These are phyloP conservation scores for Petrocephalus microphthalmus DNA, from an alignment of 2,113 vertebrate species.

Conservation along the genomic window DNA sequence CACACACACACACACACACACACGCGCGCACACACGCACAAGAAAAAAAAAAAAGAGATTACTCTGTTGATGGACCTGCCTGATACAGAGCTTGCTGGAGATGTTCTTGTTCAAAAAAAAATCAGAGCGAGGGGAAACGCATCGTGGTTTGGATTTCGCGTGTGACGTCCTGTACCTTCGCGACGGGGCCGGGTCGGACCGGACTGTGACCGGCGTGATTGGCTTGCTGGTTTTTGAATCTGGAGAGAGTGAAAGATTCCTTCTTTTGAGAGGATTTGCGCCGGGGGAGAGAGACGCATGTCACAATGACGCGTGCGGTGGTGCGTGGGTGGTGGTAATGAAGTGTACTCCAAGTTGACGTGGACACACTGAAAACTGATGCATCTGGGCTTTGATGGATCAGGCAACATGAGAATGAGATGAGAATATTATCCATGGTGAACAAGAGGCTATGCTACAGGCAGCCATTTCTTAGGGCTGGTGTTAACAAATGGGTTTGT, in stretches of 20 bases:
- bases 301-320: slow-evolving; percentile 5
- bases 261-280: slow-evolving; percentile 30
- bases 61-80: not conserved
- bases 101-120: not conserved
- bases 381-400: not conserved
- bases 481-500: not conserved
- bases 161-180: not conserved
- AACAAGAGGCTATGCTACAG: not conserved
- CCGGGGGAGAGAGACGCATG: slow-evolving; percentile 7
- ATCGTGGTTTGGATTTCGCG: not conserved
- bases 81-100: not conserved
- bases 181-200: not conserved
- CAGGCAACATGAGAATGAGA: not conserved
- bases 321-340: not conserved
- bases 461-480: not conserved
- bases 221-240: not conserved
- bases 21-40: too few species aligned
- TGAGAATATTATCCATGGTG: not conserved
- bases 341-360: not conserved
- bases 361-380: not conserved
- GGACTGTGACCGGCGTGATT: not conserved
- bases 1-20: not conserved
- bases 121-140: not conserved
- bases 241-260: not conserved
- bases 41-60: not conserved